Percentiles rank a stretch among this genome's conserved stretches.
Evolutionary conservation across 2,888 invertebrate species (phyloP).

Genomic region (Lepidochrysops patricia): DNA sequence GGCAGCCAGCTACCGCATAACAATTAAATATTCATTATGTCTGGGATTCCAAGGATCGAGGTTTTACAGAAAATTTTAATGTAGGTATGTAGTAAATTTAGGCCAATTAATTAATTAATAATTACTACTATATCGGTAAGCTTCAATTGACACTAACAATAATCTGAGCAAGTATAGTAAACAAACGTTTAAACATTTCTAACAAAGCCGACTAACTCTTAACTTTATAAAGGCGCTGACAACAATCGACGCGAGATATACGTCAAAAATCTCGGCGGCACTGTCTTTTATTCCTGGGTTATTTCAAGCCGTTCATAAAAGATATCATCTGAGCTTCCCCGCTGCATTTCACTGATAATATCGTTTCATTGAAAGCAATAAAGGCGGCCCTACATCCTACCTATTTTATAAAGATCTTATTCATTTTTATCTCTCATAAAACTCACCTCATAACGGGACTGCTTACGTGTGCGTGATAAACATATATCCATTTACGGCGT

Average conservation of each 20-base stretch:
- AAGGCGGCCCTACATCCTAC: conserved; percentile 9
- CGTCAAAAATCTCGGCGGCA: conserved; percentile 3
- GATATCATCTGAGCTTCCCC: conserved; percentile 3
- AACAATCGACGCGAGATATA: conserved; percentile 8
- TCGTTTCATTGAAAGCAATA: conserved; percentile 16
- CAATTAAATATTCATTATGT: too few relatives aligned
- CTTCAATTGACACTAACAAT: not conserved
- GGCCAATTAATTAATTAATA: too few relatives aligned
- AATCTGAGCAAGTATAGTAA: not conserved
- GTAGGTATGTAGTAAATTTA: too few relatives aligned
- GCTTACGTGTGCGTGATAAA: conserved; percentile 3
- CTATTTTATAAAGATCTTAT: conserved; percentile 12
- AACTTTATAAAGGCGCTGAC: not conserved
- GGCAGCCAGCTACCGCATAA: too few relatives aligned
- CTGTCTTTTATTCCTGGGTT: not conserved
- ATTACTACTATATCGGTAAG: too few relatives aligned
- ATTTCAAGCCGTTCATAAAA: conserved; percentile 13
- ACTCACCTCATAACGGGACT: conserved; percentile 2
- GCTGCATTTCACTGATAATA: conserved; percentile 12
- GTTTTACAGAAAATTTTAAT: too few relatives aligned
- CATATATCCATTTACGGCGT: not conserved
- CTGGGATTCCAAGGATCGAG: too few relatives aligned
- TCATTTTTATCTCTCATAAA: conserved; percentile 15
- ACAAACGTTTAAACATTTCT: not conserved
- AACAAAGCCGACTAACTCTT: not conserved